Evolutionary conservation across 2,888 invertebrate species (phyloP).

Genomic region (Stenodema calcarata): DNA sequence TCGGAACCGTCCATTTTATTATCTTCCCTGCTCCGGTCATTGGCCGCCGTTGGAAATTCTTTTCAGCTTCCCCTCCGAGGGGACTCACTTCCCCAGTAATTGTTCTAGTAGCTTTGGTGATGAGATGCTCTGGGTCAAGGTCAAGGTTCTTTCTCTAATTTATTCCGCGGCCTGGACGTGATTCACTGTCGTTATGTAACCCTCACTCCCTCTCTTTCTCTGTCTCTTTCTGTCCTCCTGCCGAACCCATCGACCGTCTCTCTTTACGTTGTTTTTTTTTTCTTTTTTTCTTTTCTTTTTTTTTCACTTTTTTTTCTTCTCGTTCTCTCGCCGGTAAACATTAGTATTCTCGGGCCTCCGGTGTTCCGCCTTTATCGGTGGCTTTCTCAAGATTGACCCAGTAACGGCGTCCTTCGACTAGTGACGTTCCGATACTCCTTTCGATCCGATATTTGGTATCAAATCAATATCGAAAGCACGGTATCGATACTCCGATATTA

Average conservation of each 20-base stretch:
- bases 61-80: neutral
- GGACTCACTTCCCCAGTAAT: neutral
- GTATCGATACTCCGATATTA: too few species aligned
- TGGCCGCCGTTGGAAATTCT: conserved; percentile 9
- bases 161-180: conserved; percentile 43
- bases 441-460: too few species aligned
- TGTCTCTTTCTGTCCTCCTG: neutral
- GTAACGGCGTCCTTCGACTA: neutral
- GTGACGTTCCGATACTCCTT: too few species aligned
- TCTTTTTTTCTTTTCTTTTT: neutral
- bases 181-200: conserved; percentile 46
- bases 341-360: neutral
- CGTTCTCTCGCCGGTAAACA: conserved; percentile 3
- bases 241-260: neutral
- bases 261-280: neutral
- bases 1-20: neutral
- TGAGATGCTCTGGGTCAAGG: conserved; percentile 44
- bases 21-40: neutral
- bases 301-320: neutral
- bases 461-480: too few species aligned
- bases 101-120: conserved; percentile 29
- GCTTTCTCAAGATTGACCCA: neutral
- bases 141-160: conserved; percentile 44
- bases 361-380: neutral
- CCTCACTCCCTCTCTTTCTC: neutral